Percentiles rank a stretch among this genome's conserved stretches.
Evolutionary conservation across 1,140 invertebrate genomes (phyloP).

Genomic region (Drosophila malerkotliana): DNA sequence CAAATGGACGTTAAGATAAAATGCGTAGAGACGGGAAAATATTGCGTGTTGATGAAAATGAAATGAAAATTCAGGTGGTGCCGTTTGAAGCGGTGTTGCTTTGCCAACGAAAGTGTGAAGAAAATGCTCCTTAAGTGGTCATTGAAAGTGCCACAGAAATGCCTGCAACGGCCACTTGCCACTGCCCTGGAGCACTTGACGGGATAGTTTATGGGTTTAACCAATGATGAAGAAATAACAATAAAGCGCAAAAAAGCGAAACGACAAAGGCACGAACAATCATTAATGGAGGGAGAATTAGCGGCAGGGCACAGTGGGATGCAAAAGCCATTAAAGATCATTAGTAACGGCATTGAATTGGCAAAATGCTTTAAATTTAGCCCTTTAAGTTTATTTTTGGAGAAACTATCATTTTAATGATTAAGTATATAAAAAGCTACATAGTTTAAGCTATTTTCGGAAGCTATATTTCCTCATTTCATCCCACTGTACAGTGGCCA

Average conservation of each 20-base stretch:
- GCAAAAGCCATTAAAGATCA: neutral
- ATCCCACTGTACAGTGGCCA: slow-evolving; percentile 26
- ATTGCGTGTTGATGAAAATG: slow-evolving; percentile 58
- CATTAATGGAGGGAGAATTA: slow-evolving; percentile 26
- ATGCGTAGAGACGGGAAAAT: slow-evolving; percentile 56
- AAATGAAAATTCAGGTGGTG: slow-evolving; percentile 46
- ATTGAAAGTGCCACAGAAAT: slow-evolving; percentile 53
- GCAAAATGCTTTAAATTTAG: neutral
- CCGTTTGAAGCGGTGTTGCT: slow-evolving; percentile 47
- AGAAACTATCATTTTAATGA: neutral
- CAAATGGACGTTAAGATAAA: slow-evolving; percentile 72
- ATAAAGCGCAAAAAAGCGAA: slow-evolving; percentile 67
- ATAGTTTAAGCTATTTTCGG: neutral
- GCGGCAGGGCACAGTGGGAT: slow-evolving; percentile 28
- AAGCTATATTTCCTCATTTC: neutral
- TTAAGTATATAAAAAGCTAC: neutral
- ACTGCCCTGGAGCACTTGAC: slow-evolving; percentile 37
- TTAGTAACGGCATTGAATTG: slow-evolving; percentile 6
- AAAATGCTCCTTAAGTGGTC: slow-evolving; percentile 59
- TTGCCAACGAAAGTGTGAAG: slow-evolving; percentile 77
- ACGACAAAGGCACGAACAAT: slow-evolving; percentile 36
- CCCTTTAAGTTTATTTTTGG: neutral
- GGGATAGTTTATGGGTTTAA: slow-evolving; percentile 33
- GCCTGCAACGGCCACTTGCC: slow-evolving; percentile 23
- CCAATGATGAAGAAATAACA: slow-evolving; percentile 67